Base-by-base conservation (phyloP, 1,140 invertebrate species). In the Chionoecetes opilio region DNA sequence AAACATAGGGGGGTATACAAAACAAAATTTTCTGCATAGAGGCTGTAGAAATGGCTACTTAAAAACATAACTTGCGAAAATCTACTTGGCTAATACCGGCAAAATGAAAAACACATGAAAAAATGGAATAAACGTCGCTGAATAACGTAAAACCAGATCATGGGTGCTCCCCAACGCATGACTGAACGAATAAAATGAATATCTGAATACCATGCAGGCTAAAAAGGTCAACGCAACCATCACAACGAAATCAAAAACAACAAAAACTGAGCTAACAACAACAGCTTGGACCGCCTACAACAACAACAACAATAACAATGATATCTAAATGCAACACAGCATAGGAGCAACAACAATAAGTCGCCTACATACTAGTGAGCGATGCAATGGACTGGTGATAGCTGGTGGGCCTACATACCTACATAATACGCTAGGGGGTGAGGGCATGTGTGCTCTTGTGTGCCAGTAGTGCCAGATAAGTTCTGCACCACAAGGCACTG, bases 371-470 rank as follows among this genome's bases (percentile, higher is more conserved):
- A 93, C 92, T 94, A 94, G 93, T 89, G 93, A 94, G 93, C 93
- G 93, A 94, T 86, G 93, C 93, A 14, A 89, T 87, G 90, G 46
- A 90, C 26, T 93, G 89, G 93, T 94, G 93, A 90, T 87, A 94
- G 86, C 93, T 89, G 93, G 86, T 94, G 93, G 93, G 93, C 93
- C 93, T 94, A 94, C 93, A 94, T 94, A 94, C 93, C 93, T 94
- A 94, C 93, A 94, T 87, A 82, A 94, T 87, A 94, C 86, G 90
- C 93, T 94, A 94, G 93, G 93, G 93, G 93, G 93, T 94, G 93
- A 89, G 93, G 93, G 93, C 63, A 37, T 75, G 86, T 88, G 86
- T 82, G 37, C 86, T 11, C 75, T 35, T 63, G 82, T 75, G 84
- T 32, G 87, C 87, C 92, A 88, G 93, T 53, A 46, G 46, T 94